These are phyloP conservation scores for Chlorodrepanis virens DNA, from an alignment of 2,113 vertebrate genomes.

Conservation along the genomic window DNA sequence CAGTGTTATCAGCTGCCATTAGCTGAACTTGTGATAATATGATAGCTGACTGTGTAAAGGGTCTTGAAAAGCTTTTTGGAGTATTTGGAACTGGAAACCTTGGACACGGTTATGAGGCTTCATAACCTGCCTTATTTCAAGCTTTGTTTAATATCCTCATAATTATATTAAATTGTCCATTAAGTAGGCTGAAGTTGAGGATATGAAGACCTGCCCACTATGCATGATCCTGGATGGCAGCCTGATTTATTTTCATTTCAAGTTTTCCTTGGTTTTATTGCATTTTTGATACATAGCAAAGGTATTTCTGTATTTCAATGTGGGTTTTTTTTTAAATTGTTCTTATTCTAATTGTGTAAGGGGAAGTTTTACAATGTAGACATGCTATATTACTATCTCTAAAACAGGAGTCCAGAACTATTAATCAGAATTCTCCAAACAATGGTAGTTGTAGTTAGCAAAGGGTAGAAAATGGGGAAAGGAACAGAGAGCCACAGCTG, in stretches of 20 bases:
- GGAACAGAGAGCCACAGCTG: background rate
- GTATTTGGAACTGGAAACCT: background rate
- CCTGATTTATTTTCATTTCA: background rate
- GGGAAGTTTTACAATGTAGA: background rate
- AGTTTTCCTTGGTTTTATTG: background rate
- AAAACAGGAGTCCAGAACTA: background rate
- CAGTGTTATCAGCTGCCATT: background rate
- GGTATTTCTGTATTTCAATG: background rate
- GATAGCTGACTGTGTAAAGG: background rate
- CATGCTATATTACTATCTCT: background rate
- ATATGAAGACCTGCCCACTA: background rate
- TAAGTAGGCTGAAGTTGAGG: background rate
- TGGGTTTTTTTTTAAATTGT: background rate
- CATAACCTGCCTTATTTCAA: background rate
- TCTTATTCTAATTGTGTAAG: background rate
- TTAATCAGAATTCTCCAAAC: background rate
- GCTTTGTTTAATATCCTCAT: background rate
- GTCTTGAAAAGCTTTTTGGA: background rate
- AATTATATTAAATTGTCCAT: background rate
- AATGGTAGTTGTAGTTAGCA: background rate
- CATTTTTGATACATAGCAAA: background rate
- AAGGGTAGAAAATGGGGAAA: background rate
- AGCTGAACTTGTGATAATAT: background rate
- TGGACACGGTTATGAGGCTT: background rate
- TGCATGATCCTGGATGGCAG: background rate